Evolutionary conservation across 30 jellyfish, hydroid and myxozoan genomes (phyloP).

Genomic region (Hydractinia echinata): DNA sequence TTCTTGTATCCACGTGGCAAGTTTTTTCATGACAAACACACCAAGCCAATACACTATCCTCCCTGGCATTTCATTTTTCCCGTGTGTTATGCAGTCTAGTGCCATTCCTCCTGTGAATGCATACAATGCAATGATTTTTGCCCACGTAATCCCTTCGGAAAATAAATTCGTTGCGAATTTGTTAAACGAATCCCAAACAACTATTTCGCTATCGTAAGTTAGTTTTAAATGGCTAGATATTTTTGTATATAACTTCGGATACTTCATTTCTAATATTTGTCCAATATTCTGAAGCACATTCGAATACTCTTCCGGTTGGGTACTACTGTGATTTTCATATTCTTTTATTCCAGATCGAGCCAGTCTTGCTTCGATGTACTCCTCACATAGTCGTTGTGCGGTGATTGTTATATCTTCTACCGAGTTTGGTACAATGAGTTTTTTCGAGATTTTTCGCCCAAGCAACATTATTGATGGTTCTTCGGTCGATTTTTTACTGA

Average conservation of each 20-base stretch:
- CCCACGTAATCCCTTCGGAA: slow-evolving; percentile 79
- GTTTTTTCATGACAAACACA: slow-evolving; percentile 37
- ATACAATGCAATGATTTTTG: slow-evolving; percentile 63
- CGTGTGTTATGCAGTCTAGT: slow-evolving; percentile 68
- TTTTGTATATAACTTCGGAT: slow-evolving; percentile 69
- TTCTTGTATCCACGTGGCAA: slow-evolving; percentile 62
- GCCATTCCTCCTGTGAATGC: slow-evolving; percentile 94
- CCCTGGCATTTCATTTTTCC: slow-evolving; percentile 64
- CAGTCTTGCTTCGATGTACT: slow-evolving; percentile 75
- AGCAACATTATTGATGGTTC: slow-evolving; percentile 8
- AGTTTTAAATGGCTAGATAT: slow-evolving; percentile 61
- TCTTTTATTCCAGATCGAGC: slow-evolving; percentile 72
- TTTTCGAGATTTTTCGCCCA: slow-evolving; percentile 13
- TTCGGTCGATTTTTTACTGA: neutral
- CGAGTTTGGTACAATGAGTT: slow-evolving; percentile 48
- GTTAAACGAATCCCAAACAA: slow-evolving; percentile 78
- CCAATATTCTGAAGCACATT: slow-evolving; percentile 65
- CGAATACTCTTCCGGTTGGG: slow-evolving; percentile 44
- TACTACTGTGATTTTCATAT: slow-evolving; percentile 22
- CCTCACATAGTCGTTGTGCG: slow-evolving; percentile 80
- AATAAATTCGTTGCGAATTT: slow-evolving; percentile 57
- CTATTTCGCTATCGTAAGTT: slow-evolving; percentile 69
- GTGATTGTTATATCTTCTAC: slow-evolving; percentile 70
- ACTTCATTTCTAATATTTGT: slow-evolving; percentile 63
- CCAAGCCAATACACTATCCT: slow-evolving; percentile 76